These are phyloP conservation scores for Haliclystus octoradiatus DNA, from an alignment of 30 jellyfish, hydroid and myxozoan species.

Conservation along the genomic window DNA sequence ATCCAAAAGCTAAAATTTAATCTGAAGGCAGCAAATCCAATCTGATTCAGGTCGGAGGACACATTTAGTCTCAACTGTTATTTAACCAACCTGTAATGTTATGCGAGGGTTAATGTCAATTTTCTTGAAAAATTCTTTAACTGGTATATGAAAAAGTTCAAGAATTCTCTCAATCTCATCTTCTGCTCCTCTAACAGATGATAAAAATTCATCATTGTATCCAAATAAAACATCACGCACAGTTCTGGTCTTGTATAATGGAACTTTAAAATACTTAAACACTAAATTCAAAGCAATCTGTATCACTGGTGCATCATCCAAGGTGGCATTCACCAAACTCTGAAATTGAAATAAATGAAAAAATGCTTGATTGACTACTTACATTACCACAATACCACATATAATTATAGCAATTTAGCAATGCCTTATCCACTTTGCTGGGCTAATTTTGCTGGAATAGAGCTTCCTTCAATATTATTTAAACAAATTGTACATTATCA, in stretches of 20 bases:
- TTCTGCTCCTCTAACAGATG: slow-evolving; percentile 9
- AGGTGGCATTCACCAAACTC: slow-evolving; percentile 29
- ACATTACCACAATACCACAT: no score
- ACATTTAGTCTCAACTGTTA: no score
- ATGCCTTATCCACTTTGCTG: no score
- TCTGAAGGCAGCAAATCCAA: neutral
- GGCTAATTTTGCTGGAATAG: no score
- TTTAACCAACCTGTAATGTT: slow-evolving; percentile 69
- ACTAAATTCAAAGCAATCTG: slow-evolving; percentile 3
- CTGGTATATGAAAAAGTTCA: no score
- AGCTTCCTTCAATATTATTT: no score
- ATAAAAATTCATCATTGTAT: slow-evolving; percentile 56
- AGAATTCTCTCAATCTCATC: slow-evolving; percentile 9
- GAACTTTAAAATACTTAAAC: slow-evolving; percentile 1
- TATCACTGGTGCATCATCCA: neutral
- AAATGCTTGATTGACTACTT: neutral
- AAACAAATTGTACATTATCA: no score
- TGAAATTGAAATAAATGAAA: slow-evolving; percentile 4
- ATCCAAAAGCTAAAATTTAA: neutral
- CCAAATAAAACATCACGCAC: slow-evolving; percentile 78
- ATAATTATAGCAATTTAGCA: no score
- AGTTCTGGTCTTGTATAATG: slow-evolving; percentile 35
- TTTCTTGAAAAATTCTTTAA: neutral
- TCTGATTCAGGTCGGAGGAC: no score
- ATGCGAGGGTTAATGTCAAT: slow-evolving; percentile 54